Percentiles rank a stretch among this genome's conserved stretches.
These are phyloP conservation scores for Aegithalos caudatus DNA, from an alignment of 2,113 vertebrate genomes.

Conservation along the genomic window DNA sequence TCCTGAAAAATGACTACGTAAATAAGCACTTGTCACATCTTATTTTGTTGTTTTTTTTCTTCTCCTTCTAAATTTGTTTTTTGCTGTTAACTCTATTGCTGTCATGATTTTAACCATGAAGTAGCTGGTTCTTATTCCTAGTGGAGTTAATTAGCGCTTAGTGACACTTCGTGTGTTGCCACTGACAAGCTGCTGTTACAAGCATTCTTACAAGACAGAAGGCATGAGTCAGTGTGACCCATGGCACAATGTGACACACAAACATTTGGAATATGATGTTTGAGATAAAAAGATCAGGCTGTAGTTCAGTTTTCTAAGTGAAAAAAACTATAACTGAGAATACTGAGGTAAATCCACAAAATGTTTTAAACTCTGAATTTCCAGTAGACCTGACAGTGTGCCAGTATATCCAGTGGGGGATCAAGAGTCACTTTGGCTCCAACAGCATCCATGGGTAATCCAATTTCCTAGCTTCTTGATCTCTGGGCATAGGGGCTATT, in stretches of 20 bases:
- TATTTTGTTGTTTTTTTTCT: constrained; percentile 19
- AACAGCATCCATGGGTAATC: not conserved
- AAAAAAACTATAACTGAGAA: not conserved
- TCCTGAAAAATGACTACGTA: constrained; percentile 35
- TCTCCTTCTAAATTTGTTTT: not conserved
- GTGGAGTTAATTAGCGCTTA: not conserved
- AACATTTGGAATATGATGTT: not conserved
- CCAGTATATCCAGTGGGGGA: not conserved
- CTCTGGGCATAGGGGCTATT: not conserved
- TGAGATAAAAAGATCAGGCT: not conserved
- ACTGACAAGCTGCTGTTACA: not conserved
- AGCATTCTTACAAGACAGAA: not conserved
- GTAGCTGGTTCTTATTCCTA: not conserved
- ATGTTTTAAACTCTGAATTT: not conserved
- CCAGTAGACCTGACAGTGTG: not conserved
- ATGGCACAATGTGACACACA: not conserved
- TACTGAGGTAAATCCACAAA: not conserved
- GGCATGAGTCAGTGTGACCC: not conserved
- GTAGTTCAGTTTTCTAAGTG: not conserved
- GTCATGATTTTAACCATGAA: not conserved
- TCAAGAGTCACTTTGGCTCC: not conserved
- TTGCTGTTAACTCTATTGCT: not conserved
- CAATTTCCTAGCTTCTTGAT: not conserved
- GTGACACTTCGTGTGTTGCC: not conserved
- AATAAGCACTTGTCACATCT: constrained; percentile 55